Percentiles rank a stretch among this genome's conserved stretches.
Evolutionary conservation across 1,140 invertebrate genomes (phyloP).

Genomic region (Oreohelix idahoensis): DNA sequence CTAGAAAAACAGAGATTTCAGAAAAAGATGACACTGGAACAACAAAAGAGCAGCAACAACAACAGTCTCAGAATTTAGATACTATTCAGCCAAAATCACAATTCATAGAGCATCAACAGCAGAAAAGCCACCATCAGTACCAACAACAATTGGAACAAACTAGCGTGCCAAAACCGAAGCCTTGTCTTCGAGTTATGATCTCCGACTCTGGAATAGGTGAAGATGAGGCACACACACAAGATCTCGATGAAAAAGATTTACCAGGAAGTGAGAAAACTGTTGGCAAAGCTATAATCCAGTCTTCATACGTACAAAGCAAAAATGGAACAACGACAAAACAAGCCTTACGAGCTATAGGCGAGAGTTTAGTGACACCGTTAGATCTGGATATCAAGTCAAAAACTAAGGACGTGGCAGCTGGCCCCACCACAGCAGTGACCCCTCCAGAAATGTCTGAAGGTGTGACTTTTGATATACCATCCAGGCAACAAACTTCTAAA

Average conservation of each 20-base stretch:
- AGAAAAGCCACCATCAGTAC: background rate
- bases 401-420: conserved; percentile 18
- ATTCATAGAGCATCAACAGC: background rate
- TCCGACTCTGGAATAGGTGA: conserved; percentile 36
- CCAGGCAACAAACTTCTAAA: conserved; percentile 48
- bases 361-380: conserved; percentile 68
- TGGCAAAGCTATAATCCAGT: background rate
- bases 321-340: conserved; percentile 65
- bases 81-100: conserved; percentile 9
- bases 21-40: background rate
- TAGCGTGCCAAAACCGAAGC: conserved; percentile 14
- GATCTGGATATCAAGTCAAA: conserved; percentile 58
- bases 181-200: conserved; percentile 25
- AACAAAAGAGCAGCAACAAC: conserved; percentile 23
- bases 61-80: conserved; percentile 30
- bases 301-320: conserved; percentile 48
- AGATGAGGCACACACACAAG: conserved; percentile 28
- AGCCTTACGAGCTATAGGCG: conserved; percentile 66
- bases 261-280: background rate
- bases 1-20: conserved; percentile 43
- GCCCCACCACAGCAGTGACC: background rate
- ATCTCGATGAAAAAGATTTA: conserved; percentile 23
- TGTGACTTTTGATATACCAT: conserved; percentile 35
- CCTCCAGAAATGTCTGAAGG: background rate
- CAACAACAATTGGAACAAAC: conserved; percentile 8